Conservation (phyloP, 2,888 invertebrate genomes). For the Lasioglossum lativentre region DNA sequence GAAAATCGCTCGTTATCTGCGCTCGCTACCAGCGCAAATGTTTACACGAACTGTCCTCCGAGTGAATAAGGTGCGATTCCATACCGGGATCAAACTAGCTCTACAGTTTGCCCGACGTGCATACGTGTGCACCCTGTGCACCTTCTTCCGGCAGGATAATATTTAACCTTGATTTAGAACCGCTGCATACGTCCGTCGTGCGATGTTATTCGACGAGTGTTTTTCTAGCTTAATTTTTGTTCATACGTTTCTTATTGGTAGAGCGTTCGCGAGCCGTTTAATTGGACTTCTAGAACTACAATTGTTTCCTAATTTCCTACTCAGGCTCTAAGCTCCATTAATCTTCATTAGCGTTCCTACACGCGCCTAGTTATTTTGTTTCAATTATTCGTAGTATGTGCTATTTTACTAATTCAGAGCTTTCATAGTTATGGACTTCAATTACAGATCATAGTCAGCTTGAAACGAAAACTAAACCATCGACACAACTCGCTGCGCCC, state of each 20-base stretch:
- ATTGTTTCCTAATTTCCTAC: background rate
- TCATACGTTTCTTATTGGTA: background rate
- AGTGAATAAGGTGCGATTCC: background rate
- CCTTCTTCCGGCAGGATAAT: background rate
- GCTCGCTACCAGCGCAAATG: background rate
- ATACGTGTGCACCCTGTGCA: background rate
- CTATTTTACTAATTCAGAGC: background rate
- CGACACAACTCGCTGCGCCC: background rate
- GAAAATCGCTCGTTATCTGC: slow-evolving; percentile 5
- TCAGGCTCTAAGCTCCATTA: background rate
- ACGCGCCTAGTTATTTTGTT: background rate
- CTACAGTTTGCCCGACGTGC: background rate
- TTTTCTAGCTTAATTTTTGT: background rate
- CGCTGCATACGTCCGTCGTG: background rate
- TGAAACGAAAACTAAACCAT: background rate
- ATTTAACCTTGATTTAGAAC: background rate
- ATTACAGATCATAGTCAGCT: background rate
- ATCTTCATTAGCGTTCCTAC: background rate
- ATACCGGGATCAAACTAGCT: background rate
- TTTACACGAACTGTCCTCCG: background rate
- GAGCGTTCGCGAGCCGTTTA: background rate
- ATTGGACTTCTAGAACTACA: background rate
- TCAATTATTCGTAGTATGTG: background rate
- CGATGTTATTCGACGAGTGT: background rate
- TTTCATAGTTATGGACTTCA: background rate